Percentiles rank a stretch among this genome's conserved stretches.
phyloP scores from a whole-genome alignment of 2,113 vertebrate genomes.

The Uropsilus gracilis region DNA sequence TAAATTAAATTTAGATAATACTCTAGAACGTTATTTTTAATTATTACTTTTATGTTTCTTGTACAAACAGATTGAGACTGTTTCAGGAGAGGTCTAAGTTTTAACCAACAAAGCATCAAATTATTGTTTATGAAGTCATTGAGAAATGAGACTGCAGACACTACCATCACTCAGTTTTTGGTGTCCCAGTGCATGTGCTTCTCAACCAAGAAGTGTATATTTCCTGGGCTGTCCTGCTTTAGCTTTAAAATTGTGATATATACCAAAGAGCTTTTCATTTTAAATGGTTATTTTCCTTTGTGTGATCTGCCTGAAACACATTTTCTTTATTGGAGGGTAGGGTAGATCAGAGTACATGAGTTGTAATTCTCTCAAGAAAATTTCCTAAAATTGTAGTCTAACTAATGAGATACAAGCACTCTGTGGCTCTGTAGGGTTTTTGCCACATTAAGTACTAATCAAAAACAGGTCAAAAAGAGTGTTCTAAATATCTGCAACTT shows the following conservation, averaged over 20 bases:
- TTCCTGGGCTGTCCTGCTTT: neutral
- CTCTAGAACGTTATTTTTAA: neutral
- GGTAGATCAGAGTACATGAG: neutral
- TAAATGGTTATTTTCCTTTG: neutral
- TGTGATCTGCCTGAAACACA: neutral
- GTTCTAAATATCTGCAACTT: neutral
- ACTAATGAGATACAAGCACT: neutral
- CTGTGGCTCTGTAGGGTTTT: neutral
- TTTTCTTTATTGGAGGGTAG: neutral
- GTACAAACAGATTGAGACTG: neutral
- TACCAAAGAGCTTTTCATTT: neutral
- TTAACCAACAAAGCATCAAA: neutral
- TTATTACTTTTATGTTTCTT: slow-evolving; percentile 30
- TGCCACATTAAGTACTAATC: neutral
- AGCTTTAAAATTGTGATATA: neutral
- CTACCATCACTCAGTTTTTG: neutral
- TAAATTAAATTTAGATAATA: neutral
- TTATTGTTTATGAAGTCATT: neutral
- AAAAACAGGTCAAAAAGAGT: neutral
- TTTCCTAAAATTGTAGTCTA: neutral
- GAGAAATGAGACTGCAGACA: neutral
- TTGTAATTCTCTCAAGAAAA: slow-evolving; percentile 37
- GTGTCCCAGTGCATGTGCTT: neutral
- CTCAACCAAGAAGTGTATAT: neutral
- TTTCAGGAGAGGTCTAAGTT: neutral